Base-by-base conservation (phyloP, 2,888 invertebrate genomes). In the Diaphora mendica region DNA sequence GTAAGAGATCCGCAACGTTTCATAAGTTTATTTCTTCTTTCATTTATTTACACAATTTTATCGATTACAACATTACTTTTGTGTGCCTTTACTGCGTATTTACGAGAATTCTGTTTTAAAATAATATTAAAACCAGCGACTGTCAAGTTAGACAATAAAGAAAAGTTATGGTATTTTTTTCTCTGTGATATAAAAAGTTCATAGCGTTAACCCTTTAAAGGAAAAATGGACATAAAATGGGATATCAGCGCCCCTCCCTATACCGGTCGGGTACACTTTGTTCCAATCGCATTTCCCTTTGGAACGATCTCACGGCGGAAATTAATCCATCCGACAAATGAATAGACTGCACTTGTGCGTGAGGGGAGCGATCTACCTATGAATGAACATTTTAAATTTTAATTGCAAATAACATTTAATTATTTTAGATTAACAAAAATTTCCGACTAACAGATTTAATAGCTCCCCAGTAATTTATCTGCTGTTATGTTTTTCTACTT, bases 281-380 rank as follows among this genome's bases (percentile, higher is more conserved):
- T 93, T 91, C 93, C 94, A 94, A 94, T 95, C 93, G 92, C 90
- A 93, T 94, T 94, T 94, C 94, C 94, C 92, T 93, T 93, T 92
- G 89, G 91, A 91, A 87, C 93, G 93, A 94, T 95, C 94, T 93
- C 94, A 91, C 91, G 90, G 90, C 94, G 95, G 95, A 95, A 94
- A 95, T 95, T 92, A 95, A 94, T 92, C 91, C 92, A 93, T 95
- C 94, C 94, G 94, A 91, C 91, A 93, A 95, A 95, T 94, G 94
- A 95, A 94, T 94, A 92, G 92, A 90, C 93, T 94, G 92, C 94
- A 94, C 92, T 94, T 94, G 92, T 92, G 92, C 92, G 94, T 92
- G 88, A 88, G 91, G 79, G 93, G 89, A 86, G 87, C 85, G 87
- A 87, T 86, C 87, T 83, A 88, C 81, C 83, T 87, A 86, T 91